These are phyloP conservation scores for Cinara cedri DNA, from an alignment of 2,888 invertebrate genomes.

Conservation along the genomic window DNA sequence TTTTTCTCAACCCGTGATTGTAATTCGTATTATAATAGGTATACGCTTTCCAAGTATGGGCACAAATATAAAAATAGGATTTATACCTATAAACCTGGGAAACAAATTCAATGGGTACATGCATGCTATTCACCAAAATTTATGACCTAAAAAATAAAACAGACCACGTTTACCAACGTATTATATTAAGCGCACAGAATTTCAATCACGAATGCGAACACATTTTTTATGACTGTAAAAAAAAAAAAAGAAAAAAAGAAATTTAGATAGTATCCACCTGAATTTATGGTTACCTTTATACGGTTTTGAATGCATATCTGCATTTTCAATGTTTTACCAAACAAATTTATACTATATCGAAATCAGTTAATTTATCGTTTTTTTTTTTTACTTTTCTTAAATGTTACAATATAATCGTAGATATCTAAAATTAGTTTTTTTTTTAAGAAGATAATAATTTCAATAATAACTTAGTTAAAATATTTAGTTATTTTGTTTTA, in stretches of 20 bases:
- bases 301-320: too few species aligned
- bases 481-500: too few species aligned
- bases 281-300: not conserved
- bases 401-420: too few species aligned
- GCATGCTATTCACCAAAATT: too few species aligned
- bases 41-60: not conserved
- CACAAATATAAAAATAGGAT: slow-evolving; percentile 18
- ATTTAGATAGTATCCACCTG: slow-evolving; percentile 1
- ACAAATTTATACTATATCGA: not conserved
- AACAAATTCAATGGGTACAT: too few species aligned
- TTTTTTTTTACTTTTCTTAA: not conserved
- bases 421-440: too few species aligned
- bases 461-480: too few species aligned
- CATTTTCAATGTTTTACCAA: not conserved
- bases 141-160: slow-evolving; percentile 33
- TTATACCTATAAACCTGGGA: slow-evolving; percentile 16
- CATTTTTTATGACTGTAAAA: slow-evolving; percentile 2
- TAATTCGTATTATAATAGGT: too few species aligned
- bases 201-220: slow-evolving; percentile 10
- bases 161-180: slow-evolving; percentile 14
- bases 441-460: too few species aligned
- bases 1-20: slow-evolving; percentile 14
- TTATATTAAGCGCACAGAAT: slow-evolving; percentile 1
- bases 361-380: not conserved
- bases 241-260: not conserved